Evolutionary conservation across 2,113 vertebrate species (phyloP).

Genomic region (Nibea coibor): DNA sequence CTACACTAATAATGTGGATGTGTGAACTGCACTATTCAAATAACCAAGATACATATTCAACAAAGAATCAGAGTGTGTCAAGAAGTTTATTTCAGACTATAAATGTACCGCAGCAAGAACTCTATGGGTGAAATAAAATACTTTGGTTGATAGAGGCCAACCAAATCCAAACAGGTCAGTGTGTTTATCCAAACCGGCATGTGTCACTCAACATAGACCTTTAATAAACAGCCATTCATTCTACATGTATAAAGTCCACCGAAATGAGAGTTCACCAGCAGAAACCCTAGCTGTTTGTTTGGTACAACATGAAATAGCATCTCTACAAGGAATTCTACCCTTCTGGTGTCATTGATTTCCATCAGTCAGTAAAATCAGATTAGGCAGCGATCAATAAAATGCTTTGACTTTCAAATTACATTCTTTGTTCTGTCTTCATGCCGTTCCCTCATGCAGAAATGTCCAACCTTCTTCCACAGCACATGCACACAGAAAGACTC

Average conservation of each 20-base stretch:
- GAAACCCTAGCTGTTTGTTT: constrained; percentile 10
- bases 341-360: constrained; percentile 54
- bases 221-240: neutral
- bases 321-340: constrained; percentile 33
- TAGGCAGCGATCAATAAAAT: constrained; percentile 62
- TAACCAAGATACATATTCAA: neutral
- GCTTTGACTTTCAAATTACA: constrained; percentile 64
- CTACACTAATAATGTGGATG: neutral
- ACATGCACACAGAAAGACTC: constrained; percentile 30
- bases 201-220: neutral
- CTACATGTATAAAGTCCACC: constrained; percentile 2
- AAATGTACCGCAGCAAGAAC: constrained; percentile 31
- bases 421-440: constrained; percentile 53
- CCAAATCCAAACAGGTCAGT: neutral
- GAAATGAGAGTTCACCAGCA: constrained; percentile 12
- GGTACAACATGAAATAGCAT: constrained; percentile 16
- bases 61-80: neutral
- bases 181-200: no score
- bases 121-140: neutral
- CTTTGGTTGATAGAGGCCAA: neutral
- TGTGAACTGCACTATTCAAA: neutral
- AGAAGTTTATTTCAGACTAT: constrained; percentile 65
- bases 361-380: constrained; percentile 56
- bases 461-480: neutral
- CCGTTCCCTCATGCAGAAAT: constrained; percentile 35